phyloP scores from a whole-genome alignment of 2,797 vertebrate species.

The Esox lucius region DNA sequence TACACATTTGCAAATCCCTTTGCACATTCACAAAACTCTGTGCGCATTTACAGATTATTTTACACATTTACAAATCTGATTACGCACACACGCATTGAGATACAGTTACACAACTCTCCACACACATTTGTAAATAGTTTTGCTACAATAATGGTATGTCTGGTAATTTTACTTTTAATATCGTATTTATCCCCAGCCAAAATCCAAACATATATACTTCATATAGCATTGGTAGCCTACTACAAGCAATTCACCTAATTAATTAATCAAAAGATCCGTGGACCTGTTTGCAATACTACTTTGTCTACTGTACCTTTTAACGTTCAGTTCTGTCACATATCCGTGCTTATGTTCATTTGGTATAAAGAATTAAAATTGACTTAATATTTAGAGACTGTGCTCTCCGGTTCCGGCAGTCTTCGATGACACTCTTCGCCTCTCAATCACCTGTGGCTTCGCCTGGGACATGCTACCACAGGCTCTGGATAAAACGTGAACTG shows the following conservation, averaged over 20 bases:
- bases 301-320: conserved; percentile 38
- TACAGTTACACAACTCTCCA: too few species aligned
- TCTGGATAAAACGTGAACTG: conserved; percentile 27
- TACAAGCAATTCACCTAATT: not conserved
- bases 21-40: too few species aligned
- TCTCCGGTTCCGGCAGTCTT: conserved; percentile 17
- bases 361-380: not conserved
- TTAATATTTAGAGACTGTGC: conserved; percentile 12
- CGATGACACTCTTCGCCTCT: conserved; percentile 39
- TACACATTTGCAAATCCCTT: too few species aligned
- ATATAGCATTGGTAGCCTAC: too few species aligned
- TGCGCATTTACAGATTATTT: too few species aligned
- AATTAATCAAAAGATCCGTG: conserved; percentile 12
- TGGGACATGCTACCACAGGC: conserved; percentile 55
- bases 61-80: too few species aligned
- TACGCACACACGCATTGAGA: too few species aligned
- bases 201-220: not conserved
- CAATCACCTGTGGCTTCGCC: conserved; percentile 50
- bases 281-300: not conserved
- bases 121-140: too few species aligned
- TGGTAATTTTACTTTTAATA: not conserved
- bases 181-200: not conserved
- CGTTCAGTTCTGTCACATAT: conserved; percentile 19
- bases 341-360: conserved; percentile 11
- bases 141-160: too few species aligned